Percentiles rank a stretch among this genome's conserved stretches.
Evolutionary conservation across 1,140 invertebrate genomes (phyloP).

Genomic region (Hylaeus anthracinus): DNA sequence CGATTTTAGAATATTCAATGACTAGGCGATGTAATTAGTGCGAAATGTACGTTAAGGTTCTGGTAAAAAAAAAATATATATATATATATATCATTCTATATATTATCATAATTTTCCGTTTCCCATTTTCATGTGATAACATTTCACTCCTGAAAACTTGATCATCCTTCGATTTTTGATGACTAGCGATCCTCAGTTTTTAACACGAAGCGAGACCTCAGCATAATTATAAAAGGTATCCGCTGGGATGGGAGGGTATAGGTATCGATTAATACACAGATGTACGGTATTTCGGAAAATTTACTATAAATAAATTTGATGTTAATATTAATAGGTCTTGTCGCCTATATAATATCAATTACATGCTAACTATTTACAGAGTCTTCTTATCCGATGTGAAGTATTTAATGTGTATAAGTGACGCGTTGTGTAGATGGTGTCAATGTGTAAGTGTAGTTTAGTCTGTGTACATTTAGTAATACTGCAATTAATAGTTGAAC

Average conservation of each 20-base stretch:
- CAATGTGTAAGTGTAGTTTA: constrained; percentile 65
- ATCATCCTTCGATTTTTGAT: too few relatives aligned
- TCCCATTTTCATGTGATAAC: too few relatives aligned
- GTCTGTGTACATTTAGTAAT: constrained; percentile 79
- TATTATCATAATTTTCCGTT: background rate
- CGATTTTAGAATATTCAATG: background rate
- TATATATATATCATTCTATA: constrained; percentile 23
- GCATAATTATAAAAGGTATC: background rate
- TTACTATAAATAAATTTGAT: constrained; percentile 80
- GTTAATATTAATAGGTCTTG: constrained; percentile 76
- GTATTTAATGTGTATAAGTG: constrained; percentile 45
- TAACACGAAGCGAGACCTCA: too few relatives aligned
- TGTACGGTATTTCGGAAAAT: constrained; percentile 75
- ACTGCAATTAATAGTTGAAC: constrained; percentile 79
- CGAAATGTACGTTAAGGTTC: background rate
- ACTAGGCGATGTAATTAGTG: background rate
- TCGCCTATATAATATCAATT: constrained; percentile 68
- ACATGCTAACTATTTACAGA: constrained; percentile 77
- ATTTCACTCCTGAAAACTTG: too few relatives aligned
- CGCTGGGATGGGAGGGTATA: background rate
- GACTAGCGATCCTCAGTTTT: too few relatives aligned
- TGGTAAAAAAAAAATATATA: background rate
- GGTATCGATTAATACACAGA: constrained; percentile 41
- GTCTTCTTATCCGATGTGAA: constrained; percentile 70
- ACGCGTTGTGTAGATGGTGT: constrained; percentile 25